Evolutionary conservation across 1,140 invertebrate genomes (phyloP).

Genomic region (Scylla paramamosain): DNA sequence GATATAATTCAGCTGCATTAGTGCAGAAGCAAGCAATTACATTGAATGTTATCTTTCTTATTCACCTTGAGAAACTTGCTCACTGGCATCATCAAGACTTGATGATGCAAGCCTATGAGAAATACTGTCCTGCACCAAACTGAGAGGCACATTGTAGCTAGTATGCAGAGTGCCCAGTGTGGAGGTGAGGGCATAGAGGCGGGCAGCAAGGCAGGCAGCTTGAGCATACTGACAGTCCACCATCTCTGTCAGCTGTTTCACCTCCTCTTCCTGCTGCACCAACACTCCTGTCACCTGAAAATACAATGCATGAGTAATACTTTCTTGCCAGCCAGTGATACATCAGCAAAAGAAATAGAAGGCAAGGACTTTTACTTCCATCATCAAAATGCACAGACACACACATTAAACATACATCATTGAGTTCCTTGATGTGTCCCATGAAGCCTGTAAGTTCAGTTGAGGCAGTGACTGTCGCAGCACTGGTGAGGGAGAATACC

Average conservation of each 20-base stretch:
- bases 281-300: constrained; percentile 36
- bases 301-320: background rate
- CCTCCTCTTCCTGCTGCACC: constrained; percentile 31
- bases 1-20: too few species aligned
- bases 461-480: constrained; percentile 19
- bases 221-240: constrained; percentile 27
- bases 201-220: constrained; percentile 37
- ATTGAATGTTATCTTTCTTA: too few species aligned
- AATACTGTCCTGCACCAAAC: constrained; percentile 56
- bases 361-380: background rate
- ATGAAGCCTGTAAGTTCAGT: constrained; percentile 40
- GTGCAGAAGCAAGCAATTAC: too few species aligned
- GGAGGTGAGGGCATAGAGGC: constrained; percentile 43
- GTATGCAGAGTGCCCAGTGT: background rate
- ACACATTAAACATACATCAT: background rate
- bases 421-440: constrained; percentile 22
- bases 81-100: background rate
- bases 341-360: background rate
- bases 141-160: constrained; percentile 48
- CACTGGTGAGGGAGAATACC: constrained; percentile 18
- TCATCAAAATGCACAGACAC: background rate
- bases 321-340: background rate
- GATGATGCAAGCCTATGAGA: constrained; percentile 15
- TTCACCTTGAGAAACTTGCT: background rate
- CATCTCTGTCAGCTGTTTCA: background rate